These are phyloP conservation scores for Trachymyrmex cornetzi DNA, from an alignment of 1,140 invertebrate genomes.

Conservation along the genomic window DNA sequence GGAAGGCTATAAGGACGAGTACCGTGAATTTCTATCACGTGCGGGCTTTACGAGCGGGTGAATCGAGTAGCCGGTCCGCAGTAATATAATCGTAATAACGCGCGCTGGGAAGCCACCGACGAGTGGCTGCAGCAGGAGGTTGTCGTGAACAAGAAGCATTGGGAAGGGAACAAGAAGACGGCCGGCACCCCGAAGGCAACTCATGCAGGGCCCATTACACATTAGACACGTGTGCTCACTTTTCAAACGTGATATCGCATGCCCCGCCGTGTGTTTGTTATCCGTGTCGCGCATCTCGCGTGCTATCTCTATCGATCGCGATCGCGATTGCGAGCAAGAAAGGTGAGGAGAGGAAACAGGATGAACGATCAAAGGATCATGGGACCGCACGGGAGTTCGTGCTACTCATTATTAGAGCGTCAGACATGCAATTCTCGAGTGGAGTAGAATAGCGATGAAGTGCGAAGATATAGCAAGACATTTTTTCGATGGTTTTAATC, in stretches of 20 bases:
- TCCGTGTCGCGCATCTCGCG: slow-evolving; percentile 15
- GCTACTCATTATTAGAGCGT: not conserved
- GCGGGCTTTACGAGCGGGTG: slow-evolving; percentile 3
- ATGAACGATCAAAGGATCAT: slow-evolving; percentile 16
- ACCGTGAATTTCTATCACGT: not conserved
- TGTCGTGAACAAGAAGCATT: not conserved
- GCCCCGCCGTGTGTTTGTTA: slow-evolving; percentile 38
- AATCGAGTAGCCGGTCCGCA: not conserved
- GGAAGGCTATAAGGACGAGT: not conserved
- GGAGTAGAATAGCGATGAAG: not conserved
- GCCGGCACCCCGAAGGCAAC: slow-evolving; percentile 5
- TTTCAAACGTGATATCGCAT: slow-evolving; percentile 32
- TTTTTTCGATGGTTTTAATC: too few relatives aligned
- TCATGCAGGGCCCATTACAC: slow-evolving; percentile 35
- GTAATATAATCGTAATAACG: slow-evolving; percentile 40
- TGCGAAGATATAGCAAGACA: not conserved
- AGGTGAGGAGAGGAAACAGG: too few relatives aligned
- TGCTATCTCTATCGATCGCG: slow-evolving; percentile 53
- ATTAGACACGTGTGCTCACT: slow-evolving; percentile 45
- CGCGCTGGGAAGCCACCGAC: not conserved
- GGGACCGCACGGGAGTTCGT: slow-evolving; percentile 9
- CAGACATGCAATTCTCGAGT: not conserved
- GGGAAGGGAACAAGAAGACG: slow-evolving; percentile 3
- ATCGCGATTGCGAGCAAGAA: slow-evolving; percentile 32
- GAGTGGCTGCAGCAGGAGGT: slow-evolving; percentile 24